These are phyloP conservation scores for Aramus guarauna DNA, from an alignment of 2,113 vertebrate species.

Conservation along the genomic window DNA sequence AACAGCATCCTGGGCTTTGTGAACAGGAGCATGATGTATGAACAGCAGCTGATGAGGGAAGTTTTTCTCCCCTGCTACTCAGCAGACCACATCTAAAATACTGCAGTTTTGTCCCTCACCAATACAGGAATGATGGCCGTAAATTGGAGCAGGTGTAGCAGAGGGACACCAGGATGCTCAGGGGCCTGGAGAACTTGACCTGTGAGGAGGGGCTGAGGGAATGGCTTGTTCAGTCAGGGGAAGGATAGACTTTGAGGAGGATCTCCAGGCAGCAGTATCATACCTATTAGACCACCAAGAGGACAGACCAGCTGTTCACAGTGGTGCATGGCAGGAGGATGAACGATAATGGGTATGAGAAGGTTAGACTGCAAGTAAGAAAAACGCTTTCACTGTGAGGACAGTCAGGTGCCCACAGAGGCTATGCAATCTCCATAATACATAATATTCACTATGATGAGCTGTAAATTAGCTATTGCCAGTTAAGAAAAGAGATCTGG, in stretches of 20 bases:
- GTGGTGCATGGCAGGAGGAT: not conserved
- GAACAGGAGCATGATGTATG: not conserved
- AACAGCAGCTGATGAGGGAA: not conserved
- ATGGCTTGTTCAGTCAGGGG: not conserved
- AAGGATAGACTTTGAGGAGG: not conserved
- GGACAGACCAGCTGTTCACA: not conserved
- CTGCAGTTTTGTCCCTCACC: not conserved
- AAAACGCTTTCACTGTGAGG: not conserved
- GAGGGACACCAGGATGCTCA: not conserved
- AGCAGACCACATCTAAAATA: not conserved
- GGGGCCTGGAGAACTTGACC: not conserved
- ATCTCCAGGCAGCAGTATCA: not conserved
- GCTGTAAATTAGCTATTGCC: not conserved
- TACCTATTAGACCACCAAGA: not conserved
- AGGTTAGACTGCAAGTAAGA: not conserved
- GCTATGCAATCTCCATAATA: not conserved
- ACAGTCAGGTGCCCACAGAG: not conserved
- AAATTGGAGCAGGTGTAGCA: not conserved
- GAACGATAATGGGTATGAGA: not conserved
- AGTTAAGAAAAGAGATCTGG: not conserved
- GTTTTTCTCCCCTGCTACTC: not conserved
- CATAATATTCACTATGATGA: not conserved
- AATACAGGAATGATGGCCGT: rapidly evolving
- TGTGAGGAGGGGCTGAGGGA: not conserved
- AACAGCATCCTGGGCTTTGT: not conserved